Evolutionary conservation across 1,140 invertebrate species (phyloP), one percentile per base, ranked within the genome.

Genomic region (Leptopilina boulardi): DNA sequence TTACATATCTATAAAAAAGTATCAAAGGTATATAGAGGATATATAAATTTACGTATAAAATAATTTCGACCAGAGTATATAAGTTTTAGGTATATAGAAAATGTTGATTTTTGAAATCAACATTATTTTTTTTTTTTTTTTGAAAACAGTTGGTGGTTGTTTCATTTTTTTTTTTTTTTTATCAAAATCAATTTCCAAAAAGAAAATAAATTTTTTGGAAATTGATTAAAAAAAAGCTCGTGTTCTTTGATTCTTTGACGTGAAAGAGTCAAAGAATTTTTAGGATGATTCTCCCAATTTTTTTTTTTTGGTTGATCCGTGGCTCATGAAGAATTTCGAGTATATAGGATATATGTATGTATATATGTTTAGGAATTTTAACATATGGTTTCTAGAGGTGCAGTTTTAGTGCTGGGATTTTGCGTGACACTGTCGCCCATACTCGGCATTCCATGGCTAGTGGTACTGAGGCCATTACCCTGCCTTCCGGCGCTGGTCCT

Each of bases 361-460:
- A 30, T 30, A 38, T 38, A 38, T 38, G 34, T n/a, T n/a, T n/a
- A n/a, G n/a, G n/a, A 30, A 5, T 80, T 85, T 23, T 89, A 93
- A 84, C 93, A 93, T 75, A 92, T 93, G 21, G 93, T 93, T 74
- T 93, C 92, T 77, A 93, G 84, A 15, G 92, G 92, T 18, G 91
- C 88, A 19, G 92, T 92, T 84, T 94, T 94, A 77, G 94, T 94
- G 73, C 93, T 92, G 38, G 94, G 95, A 80, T 95, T 95, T 87
- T 95, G 93, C 71, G 94, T 95, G 56, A 94, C 92, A 47, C 93
- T 94, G 84, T 95, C 95, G 30, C 94, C 94, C 90, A 95, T 93
- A 34, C 95, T 96, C 23, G 95, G 95, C 88, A 95, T 91, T 21
- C 95, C 95, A 87, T 96, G 94, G 34, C 95, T 96, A 19, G 92